Percentiles rank a stretch among this genome's conserved stretches.
phyloP scores from a whole-genome alignment of 2,797 vertebrate species.

The Helicolenus hilgendorfi region DNA sequence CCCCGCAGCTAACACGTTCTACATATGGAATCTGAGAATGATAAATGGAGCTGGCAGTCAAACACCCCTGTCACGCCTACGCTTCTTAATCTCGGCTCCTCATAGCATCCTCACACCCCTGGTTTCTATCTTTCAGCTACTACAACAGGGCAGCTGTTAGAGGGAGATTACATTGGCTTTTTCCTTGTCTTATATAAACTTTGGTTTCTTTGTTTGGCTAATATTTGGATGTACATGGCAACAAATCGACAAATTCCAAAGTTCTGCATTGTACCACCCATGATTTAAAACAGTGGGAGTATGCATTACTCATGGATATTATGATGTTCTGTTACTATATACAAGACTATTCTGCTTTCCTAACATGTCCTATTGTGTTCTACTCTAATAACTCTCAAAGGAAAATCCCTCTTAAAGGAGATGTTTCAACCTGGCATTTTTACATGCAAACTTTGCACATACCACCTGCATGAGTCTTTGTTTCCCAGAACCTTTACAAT shows the following conservation, averaged over 20 bases:
- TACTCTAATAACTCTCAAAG: neutral
- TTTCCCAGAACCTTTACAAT: neutral
- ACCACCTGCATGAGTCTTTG: neutral
- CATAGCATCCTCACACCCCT: slow-evolving; percentile 32
- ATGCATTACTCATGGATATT: neutral
- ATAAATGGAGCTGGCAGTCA: slow-evolving; percentile 62
- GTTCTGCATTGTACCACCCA: neutral
- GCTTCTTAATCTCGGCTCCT: slow-evolving; percentile 57
- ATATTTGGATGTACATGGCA: slow-evolving; percentile 41
- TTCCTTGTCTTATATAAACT: slow-evolving; percentile 20
- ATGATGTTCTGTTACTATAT: neutral
- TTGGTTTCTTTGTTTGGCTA: slow-evolving; percentile 16
- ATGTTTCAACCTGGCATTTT: neutral
- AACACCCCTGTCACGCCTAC: slow-evolving; percentile 30
- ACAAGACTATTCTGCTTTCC: neutral
- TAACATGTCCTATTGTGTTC: neutral
- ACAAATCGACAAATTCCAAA: slow-evolving; percentile 8
- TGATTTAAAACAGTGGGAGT: neutral
- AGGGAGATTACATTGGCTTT: neutral
- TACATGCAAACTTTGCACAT: neutral
- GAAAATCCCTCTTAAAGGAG: neutral
- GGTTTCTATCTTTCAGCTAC: slow-evolving; percentile 40
- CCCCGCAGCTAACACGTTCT: slow-evolving; percentile 42
- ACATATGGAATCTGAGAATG: slow-evolving; percentile 67
- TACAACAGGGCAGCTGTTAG: neutral